These are phyloP conservation scores for Megatriorchis doriae DNA, from an alignment of 2,113 vertebrate genomes.

Conservation along the genomic window DNA sequence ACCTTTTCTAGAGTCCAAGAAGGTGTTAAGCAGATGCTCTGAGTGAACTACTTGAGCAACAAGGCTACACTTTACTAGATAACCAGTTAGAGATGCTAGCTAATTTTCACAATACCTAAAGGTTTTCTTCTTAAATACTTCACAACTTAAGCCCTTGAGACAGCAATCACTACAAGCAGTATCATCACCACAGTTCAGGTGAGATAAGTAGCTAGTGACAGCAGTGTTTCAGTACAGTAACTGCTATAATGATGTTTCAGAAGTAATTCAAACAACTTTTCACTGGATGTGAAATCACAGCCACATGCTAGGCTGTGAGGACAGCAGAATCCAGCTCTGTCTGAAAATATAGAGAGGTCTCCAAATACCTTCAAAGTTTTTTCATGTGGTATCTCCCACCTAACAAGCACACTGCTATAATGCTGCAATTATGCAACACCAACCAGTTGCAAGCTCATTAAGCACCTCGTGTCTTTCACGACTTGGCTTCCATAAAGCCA, in stretches of 20 bases:
- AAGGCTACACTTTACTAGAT: background rate
- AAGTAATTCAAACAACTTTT: background rate
- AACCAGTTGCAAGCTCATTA: background rate
- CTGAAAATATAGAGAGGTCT: background rate
- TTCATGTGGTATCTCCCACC: background rate
- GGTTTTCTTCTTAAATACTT: background rate
- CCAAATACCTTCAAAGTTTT: background rate
- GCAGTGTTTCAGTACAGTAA: background rate
- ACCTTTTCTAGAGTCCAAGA: background rate
- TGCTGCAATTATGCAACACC: rapidly evolving
- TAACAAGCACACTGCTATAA: background rate
- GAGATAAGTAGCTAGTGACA: background rate
- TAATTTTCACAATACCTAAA: background rate
- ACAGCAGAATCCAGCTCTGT: background rate
- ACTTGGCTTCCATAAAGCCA: background rate
- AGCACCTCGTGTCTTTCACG: rapidly evolving
- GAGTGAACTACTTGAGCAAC: background rate
- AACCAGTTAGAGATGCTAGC: background rate
- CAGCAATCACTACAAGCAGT: background rate
- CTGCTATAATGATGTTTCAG: background rate
- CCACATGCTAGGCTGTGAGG: rapidly evolving
- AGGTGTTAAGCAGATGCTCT: background rate
- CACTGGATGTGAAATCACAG: background rate
- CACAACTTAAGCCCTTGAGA: background rate
- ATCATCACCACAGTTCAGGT: background rate